Base-by-base conservation (phyloP, 2,888 invertebrate genomes). In the Neoitamus cyanurus region DNA sequence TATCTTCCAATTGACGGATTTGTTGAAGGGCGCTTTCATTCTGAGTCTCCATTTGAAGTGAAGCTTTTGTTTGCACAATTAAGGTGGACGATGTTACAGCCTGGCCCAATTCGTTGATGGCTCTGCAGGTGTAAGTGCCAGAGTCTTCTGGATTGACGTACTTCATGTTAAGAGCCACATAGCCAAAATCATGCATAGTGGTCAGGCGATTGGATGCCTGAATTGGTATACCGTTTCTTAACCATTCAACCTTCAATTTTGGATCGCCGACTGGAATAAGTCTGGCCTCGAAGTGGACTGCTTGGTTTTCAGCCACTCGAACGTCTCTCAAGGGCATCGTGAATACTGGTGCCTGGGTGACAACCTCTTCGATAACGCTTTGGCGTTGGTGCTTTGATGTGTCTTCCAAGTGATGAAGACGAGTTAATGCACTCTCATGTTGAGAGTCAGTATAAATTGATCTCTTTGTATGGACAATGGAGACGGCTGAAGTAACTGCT, bases 131-230 rank as follows among this genome's bases (percentile, higher is more conserved):
- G 91, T 99, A 99, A 48, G 98, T 97, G 72, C 99, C 99, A 1
- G 98, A 97, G 92, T 99, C 99, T 91, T 98, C 98, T 28, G 98
- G 97, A 89, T 97, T 97, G 0, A 97, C 97, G 88, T 97, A 97
- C 90, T 97, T 97, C 96, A 97, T 96, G 88, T 98, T 97, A 20
- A 97, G 92, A 48, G 98, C 98, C 31, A 99, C 99, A 90, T 98
- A 99, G 77, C 99, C 99, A 90, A 99, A 99, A 90, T 99, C 99
- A 90, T 99, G 97, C 95, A 98, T 97, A 9, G 98, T 98, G 69
- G 97, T 96, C 36, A 96, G 93, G 85, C 97, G 96, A 90, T 97
- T 97, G n/a, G 97, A 97, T 85, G 97, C 97, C 93, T 96, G 94
- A 88, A 98, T 95, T 34, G 97, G 95, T 84, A 97, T 96, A 83